Evolutionary conservation across 2,797 vertebrate species (phyloP), one percentile per base, ranked within the genome.

Genomic region (Megaceryle alcyon): DNA sequence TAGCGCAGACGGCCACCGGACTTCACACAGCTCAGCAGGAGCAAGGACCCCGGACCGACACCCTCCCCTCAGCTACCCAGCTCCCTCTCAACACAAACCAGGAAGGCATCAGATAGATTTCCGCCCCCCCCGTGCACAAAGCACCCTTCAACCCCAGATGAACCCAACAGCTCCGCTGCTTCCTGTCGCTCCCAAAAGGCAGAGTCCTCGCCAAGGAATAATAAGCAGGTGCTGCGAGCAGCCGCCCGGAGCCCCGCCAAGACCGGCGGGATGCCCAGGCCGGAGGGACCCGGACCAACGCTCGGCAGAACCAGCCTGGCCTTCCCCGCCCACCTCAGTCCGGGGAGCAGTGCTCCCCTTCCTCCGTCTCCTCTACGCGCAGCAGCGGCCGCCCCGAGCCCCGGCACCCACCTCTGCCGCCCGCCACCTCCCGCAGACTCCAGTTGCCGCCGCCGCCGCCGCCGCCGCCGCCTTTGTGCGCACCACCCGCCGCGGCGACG

Each of bases 331-430:
- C 48, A 7, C n/a, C 77, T 7, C 44, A 4, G 39, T 20, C 14
- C 43, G 15, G 39, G 12, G 9, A 20, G 41, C 65, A 18, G 37
- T 3, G 21, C 29, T 68, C 43, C 37, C 43, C n/a, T 31, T 7
- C 29, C 46, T 25, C 69, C 43, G 13, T 39, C 39, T 12, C 26
- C 19, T 37, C 22, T 21, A 49, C 28, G 13, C 64, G 12, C 73
- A 37, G 12, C 73, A 37, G 26, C 22, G 20, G 59, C 64, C n/a
- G 28, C 59, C n/a, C 33, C 22, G 7, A 39, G 31, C 43, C 33
- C 69, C 64, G 9, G 14, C 53, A 94, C 93, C 37, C 81, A 94
- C 95, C 95, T 92, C 61, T 26, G 9, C 56, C 21, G 10, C 51
- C 60, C 41, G 9, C 56, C n/a, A 9, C 35, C 56, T 9, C 31